Evolutionary conservation across 2,113 vertebrate species (phyloP), one percentile per base, ranked within the genome.

Genomic region (Heloderma charlesbogerti): DNA sequence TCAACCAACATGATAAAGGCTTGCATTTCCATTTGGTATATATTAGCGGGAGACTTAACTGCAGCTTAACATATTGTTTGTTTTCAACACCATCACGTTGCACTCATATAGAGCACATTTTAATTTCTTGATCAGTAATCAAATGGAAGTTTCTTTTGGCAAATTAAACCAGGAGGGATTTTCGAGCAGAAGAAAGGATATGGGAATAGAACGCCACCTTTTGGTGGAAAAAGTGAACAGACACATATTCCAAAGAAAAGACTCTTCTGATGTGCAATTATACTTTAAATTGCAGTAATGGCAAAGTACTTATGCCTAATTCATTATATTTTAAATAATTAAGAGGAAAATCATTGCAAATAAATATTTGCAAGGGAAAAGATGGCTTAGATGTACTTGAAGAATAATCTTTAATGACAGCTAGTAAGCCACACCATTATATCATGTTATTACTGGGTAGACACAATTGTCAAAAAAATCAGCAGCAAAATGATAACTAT

Each of bases 141-240:
- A 96, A 94, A 92, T 96, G 86, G 94, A 97, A 96, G 93, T 97
- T 96, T 95, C 95, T 97, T 96, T 95, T 95, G 95, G 96, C 95
- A 96, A 95, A 95, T 96, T 96, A 95, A 96, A 94, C 88, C 91
- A 82, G 89, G 90, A 90, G 91, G 89, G 60, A n/a, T 82, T 95
- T 95, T 84, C 54, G 20, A 51, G 18, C 75, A 13, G 83, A 95
- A 94, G 88, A 93, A 94, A 97, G 97, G 95, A 94, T 95, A 93
- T 89, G 93, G 93, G 94, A 91, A 90, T 96, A 97, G 94, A 95
- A 96, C 96, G 98, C 97, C 98, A 98, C 96, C 98, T 98, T 96
- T 96, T 95, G 97, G 95, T 93, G 37, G 63, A 87, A 96, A 89
- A 92, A 87, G 10, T 37, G 95, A 96, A 95, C 92, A 93, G 95